Evolutionary conservation across 2,888 invertebrate genomes (phyloP).

Genomic region (Agrilus cyanescens): DNA sequence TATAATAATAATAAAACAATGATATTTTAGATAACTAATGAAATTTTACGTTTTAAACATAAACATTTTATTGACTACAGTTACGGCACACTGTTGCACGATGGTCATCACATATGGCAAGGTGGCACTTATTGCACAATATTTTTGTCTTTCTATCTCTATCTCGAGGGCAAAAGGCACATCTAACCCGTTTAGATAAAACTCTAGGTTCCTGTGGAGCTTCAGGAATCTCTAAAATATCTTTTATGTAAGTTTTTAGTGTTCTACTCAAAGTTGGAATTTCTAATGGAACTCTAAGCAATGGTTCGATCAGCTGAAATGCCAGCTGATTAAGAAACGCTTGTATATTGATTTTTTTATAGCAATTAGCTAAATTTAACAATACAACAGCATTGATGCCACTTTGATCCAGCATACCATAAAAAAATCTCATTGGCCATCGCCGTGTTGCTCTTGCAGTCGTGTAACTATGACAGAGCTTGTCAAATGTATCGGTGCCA

Average conservation of each 20-base stretch:
- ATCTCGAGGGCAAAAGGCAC: neutral
- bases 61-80: neutral
- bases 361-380: neutral
- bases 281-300: neutral
- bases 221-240: neutral
- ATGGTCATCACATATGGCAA: conserved; percentile 1
- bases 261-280: neutral
- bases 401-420: conserved; percentile 8
- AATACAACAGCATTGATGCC: conserved; percentile 10
- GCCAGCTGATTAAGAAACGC: neutral
- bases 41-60: too few relatives aligned
- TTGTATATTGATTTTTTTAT: neutral
- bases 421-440: conserved; percentile 9
- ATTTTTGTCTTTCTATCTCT: neutral
- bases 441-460: conserved; percentile 1
- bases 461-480: conserved; percentile 5
- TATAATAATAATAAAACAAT: too few relatives aligned
- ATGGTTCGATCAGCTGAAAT: neutral
- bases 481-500: conserved; percentile 7
- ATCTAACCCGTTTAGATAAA: neutral
- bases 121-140: neutral
- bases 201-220: too few relatives aligned
- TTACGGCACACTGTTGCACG: neutral
- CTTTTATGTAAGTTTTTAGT: neutral
- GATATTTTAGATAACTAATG: too few relatives aligned